Percentiles rank a stretch among this genome's conserved stretches.
Conservation (phyloP, 2,797 vertebrate genomes). For the Columba guinea region DNA sequence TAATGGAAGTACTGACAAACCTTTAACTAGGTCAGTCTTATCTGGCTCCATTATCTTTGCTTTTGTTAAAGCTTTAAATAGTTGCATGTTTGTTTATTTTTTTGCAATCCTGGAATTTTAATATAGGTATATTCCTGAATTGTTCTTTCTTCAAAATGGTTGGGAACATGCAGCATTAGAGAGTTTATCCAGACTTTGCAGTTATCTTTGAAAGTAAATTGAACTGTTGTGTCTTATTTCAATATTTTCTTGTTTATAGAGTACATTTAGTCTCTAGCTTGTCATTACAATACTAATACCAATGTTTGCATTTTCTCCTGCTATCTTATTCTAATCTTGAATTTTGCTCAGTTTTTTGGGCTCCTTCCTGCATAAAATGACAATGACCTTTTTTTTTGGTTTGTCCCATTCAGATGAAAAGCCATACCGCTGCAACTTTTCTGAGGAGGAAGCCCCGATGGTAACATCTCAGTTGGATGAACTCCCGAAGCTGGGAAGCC, state of each 20-base stretch:
- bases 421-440: constrained; percentile 80
- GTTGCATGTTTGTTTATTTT: not conserved
- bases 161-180: not conserved
- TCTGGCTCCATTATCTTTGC: constrained; percentile 26
- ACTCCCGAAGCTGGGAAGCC: constrained; percentile 19
- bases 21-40: constrained; percentile 13
- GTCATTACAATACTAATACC: not conserved
- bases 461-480: constrained; percentile 77
- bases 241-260: not conserved
- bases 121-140: not conserved
- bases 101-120: not conserved
- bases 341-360: not conserved
- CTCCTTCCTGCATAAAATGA: constrained; percentile 3
- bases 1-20: not conserved
- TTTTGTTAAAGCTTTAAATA: not conserved
- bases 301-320: not conserved
- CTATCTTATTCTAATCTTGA: not conserved
- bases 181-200: not conserved
- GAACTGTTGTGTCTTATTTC: not conserved
- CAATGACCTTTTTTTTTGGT: constrained; percentile 22
- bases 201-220: not conserved
- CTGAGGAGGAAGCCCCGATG: constrained; percentile 70
- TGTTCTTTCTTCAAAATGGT: constrained; percentile 27
- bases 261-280: not conserved
- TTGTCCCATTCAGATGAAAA: constrained; percentile 82